Conservation (phyloP, 2,113 vertebrate genomes). For the Diphyllodes magnificus region DNA sequence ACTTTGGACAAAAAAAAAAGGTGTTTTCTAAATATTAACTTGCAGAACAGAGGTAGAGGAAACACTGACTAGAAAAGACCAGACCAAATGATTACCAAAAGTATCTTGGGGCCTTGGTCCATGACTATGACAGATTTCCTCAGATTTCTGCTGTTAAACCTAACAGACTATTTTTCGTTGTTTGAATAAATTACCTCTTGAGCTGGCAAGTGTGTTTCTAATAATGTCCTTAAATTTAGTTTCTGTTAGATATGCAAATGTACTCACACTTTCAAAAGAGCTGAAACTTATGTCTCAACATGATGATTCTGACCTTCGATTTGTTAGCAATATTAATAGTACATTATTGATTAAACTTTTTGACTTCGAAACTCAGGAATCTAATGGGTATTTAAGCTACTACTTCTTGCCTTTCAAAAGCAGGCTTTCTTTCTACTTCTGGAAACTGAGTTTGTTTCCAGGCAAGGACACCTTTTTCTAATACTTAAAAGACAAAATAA, state of each 20-base stretch:
- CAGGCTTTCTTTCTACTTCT: neutral
- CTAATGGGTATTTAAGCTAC: neutral
- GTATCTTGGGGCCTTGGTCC: neutral
- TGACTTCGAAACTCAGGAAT: neutral
- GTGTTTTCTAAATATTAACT: neutral
- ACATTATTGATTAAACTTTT: neutral
- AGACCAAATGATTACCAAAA: neutral
- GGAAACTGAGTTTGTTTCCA: neutral
- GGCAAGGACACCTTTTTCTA: neutral
- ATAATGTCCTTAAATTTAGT: neutral
- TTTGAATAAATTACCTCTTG: neutral
- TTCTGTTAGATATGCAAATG: neutral
- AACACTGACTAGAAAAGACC: neutral
- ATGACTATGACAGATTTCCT: neutral
- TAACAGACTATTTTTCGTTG: neutral
- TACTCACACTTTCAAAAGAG: neutral
- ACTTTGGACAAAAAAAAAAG: neutral
- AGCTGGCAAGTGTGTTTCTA: neutral
- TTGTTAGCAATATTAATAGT: neutral
- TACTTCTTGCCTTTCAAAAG: neutral
- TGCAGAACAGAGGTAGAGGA: neutral
- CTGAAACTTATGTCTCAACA: neutral
- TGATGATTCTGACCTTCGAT: neutral
- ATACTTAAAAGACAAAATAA: neutral
- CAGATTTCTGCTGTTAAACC: neutral